A percentile compares a stretch with the other conserved stretches of the same genome.
Conservation (phyloP, 2,797 vertebrate species). For the Lithobates sylvaticus region DNA sequence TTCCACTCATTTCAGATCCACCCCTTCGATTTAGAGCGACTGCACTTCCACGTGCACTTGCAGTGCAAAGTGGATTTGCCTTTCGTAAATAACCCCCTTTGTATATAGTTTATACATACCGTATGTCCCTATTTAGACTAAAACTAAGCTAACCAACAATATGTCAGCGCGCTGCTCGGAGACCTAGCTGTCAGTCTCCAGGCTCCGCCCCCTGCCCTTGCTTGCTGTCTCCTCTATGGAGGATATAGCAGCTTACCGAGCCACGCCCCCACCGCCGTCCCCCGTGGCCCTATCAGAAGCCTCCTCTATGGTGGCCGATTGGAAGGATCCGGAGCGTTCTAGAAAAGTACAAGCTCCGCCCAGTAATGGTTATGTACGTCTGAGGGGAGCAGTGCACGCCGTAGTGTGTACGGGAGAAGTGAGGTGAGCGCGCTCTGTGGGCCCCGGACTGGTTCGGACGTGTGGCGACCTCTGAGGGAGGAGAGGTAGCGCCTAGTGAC, state of each 20-base stretch:
- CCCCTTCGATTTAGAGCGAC: no score
- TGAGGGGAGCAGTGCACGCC: not conserved
- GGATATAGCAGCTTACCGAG: not conserved
- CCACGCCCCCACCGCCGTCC: not conserved
- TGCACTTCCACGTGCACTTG: no score
- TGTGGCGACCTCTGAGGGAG: not conserved
- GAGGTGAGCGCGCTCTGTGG: not conserved
- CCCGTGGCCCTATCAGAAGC: not conserved
- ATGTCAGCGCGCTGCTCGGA: not conserved
- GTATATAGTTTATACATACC: not conserved
- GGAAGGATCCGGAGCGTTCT: conserved; percentile 43
- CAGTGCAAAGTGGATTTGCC: no score
- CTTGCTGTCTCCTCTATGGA: no score
- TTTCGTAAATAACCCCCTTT: no score
- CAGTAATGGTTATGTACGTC: not conserved
- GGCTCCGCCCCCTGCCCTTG: no score
- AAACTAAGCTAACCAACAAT: not conserved
- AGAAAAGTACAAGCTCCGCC: conserved; percentile 40
- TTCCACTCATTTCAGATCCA: no score
- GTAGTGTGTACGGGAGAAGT: not conserved
- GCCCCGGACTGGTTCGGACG: not conserved
- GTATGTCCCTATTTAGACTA: no score
- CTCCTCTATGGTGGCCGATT: conserved; percentile 15
- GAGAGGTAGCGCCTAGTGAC: conserved; percentile 1
- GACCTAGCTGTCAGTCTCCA: no score